Evolutionary conservation across 92 coral and sea anemone species (phyloP).

Genomic region (Pocillopora meandrina): DNA sequence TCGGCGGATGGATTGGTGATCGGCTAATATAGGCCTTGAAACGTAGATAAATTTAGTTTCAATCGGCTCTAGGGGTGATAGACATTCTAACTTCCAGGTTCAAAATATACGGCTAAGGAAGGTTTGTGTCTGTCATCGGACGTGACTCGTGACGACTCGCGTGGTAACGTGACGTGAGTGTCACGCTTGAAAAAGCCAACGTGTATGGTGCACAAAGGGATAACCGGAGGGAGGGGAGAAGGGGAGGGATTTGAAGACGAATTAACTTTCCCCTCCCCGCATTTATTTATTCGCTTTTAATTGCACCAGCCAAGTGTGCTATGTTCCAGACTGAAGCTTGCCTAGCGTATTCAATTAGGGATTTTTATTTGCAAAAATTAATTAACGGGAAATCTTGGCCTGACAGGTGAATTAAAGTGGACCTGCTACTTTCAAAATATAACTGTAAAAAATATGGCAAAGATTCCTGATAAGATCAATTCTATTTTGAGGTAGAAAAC

Average conservation of each 20-base stretch:
- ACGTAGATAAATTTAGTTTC: background rate
- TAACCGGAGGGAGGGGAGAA: background rate
- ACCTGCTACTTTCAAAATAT: background rate
- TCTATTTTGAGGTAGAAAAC: background rate
- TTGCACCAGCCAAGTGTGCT: background rate
- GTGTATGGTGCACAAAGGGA: background rate
- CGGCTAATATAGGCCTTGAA: too few species aligned
- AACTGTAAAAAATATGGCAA: too few species aligned
- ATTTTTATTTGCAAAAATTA: background rate
- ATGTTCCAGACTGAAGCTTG: background rate
- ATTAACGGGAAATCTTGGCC: conserved; percentile 25
- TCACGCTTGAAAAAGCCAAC: background rate
- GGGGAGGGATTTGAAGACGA: background rate
- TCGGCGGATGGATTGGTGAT: too few species aligned
- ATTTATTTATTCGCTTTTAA: background rate
- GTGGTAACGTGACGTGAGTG: conserved; percentile 6
- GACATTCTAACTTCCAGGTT: background rate
- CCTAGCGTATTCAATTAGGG: background rate
- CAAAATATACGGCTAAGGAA: background rate
- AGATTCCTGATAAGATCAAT: too few species aligned
- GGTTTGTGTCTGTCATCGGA: too few species aligned
- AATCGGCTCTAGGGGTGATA: background rate
- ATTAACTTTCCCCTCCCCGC: background rate
- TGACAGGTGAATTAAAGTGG: conserved; percentile 2
- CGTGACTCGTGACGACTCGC: background rate